Conservation (phyloP, 1,140 invertebrate species). For the Drosophila tsacasi region DNA sequence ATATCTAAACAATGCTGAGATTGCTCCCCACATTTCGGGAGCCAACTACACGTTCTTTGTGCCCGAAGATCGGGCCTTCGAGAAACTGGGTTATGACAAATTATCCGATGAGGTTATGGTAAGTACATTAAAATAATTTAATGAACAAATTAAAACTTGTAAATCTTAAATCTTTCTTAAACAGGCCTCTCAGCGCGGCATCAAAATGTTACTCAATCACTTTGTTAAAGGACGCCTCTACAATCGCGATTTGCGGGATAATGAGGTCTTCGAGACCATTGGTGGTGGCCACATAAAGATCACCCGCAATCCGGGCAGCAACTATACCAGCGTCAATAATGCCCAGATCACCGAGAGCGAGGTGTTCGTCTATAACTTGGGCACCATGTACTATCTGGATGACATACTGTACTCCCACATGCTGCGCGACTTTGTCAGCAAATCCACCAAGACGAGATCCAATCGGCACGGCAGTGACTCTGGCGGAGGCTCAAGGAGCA, state of each 20-base stretch:
- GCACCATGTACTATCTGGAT: constrained; percentile 88
- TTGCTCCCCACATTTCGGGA: constrained; percentile 87
- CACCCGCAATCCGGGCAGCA: constrained; percentile 86
- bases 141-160: background rate
- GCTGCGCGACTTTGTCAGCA: constrained; percentile 73
- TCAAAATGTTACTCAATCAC: constrained; percentile 88
- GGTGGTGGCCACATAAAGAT: constrained; percentile 87
- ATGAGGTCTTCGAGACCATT: constrained; percentile 86
- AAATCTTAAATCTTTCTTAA: background rate
- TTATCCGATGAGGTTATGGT: constrained; percentile 87
- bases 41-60: constrained; percentile 89
- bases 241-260: constrained; percentile 87
- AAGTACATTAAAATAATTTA: constrained; percentile 24
- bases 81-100: constrained; percentile 86
- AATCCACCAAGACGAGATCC: constrained; percentile 72
- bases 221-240: constrained; percentile 88
- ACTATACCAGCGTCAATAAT: constrained; percentile 86
- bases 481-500: constrained; percentile 65
- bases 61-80: constrained; percentile 87
- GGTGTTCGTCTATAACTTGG: constrained; percentile 88
- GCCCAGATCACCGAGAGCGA: constrained; percentile 87
- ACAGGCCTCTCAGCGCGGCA: constrained; percentile 86
- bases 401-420: constrained; percentile 86
- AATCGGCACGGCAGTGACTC: constrained; percentile 63
- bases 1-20: constrained; percentile 87